phyloP scores from a whole-genome alignment of 2,113 vertebrate species.

The Gymnobelideus leadbeateri region DNA sequence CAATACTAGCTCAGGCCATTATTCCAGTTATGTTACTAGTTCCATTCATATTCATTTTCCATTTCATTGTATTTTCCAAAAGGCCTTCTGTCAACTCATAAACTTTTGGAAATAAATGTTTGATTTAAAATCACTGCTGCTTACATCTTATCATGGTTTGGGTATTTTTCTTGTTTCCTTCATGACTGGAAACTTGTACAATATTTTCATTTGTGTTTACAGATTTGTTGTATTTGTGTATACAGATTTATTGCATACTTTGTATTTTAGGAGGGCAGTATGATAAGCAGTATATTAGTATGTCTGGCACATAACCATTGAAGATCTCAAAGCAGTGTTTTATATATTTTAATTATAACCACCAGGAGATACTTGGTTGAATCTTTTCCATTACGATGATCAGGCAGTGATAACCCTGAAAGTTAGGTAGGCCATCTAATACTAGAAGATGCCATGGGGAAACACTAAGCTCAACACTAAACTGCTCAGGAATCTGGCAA shows the following conservation, averaged over 20 bases:
- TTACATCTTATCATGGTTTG: background rate
- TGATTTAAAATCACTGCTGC: background rate
- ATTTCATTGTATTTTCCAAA: slow-evolving; percentile 22
- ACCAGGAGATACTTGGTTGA: background rate
- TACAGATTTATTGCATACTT: background rate
- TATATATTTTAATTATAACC: background rate
- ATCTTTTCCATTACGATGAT: background rate
- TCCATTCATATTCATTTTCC: slow-evolving; percentile 16
- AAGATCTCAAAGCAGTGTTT: background rate
- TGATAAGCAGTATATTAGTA: background rate
- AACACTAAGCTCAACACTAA: background rate
- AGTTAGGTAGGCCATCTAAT: background rate
- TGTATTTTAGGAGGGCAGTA: background rate
- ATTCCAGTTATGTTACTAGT: background rate
- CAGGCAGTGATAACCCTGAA: background rate
- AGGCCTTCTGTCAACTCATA: background rate
- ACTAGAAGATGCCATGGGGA: background rate
- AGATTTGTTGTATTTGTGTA: too few species aligned
- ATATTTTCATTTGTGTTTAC: slow-evolving; percentile 13
- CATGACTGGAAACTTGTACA: background rate
- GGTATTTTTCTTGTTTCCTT: background rate
- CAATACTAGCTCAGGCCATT: background rate
- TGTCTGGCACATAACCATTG: background rate
- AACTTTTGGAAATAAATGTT: background rate
- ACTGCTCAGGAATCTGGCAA: background rate